Evolutionary conservation across 2,113 vertebrate genomes (phyloP).

Genomic region (Melanerpes formicivorus): DNA sequence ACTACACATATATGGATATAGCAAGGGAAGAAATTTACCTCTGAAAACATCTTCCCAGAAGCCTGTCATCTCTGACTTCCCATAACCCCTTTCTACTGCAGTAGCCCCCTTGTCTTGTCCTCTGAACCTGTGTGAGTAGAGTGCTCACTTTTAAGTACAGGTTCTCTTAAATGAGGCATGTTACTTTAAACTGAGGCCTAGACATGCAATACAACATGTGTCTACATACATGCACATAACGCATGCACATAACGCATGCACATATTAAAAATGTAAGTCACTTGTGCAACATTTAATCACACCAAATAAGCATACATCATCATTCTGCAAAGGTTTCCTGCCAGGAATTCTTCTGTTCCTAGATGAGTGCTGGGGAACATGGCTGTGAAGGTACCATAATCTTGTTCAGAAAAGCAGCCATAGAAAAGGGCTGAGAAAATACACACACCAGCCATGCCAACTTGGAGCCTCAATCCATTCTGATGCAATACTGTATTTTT

Average conservation of each 20-base stretch:
- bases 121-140: not conserved
- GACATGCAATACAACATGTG: not conserved
- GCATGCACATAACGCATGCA: not conserved
- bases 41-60: not conserved
- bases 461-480: not conserved
- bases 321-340: not conserved
- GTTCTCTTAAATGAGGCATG: not conserved
- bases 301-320: not conserved
- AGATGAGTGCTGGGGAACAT: not conserved
- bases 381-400: rapidly evolving
- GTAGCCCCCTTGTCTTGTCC: not conserved
- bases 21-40: not conserved
- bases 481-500: not conserved
- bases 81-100: not conserved
- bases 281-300: not conserved
- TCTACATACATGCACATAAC: not conserved
- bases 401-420: not conserved
- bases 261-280: not conserved
- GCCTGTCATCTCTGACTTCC: not conserved
- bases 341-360: not conserved
- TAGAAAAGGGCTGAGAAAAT: not conserved
- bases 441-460: rapidly evolving
- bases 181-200: not conserved
- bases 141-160: not conserved
- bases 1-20: not conserved